phyloP scores from a whole-genome alignment of 2,888 invertebrate genomes.

The Acrobasis suavella region DNA sequence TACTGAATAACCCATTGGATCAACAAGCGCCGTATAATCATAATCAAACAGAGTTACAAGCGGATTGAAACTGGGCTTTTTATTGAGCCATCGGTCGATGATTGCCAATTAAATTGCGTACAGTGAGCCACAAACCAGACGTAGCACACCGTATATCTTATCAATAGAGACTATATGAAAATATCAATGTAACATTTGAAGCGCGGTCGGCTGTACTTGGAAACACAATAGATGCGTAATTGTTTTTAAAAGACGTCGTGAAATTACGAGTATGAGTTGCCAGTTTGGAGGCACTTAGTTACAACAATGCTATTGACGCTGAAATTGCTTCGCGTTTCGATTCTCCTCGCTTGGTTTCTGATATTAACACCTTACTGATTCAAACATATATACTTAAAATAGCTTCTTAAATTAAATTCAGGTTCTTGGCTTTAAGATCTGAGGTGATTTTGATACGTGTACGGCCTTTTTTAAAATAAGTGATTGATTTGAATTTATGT shows the following conservation, averaged over 20 bases:
- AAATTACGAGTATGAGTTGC: slow-evolving; percentile 35
- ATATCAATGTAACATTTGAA: neutral
- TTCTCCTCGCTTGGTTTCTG: neutral
- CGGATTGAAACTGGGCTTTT: slow-evolving; percentile 60
- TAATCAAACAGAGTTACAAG: slow-evolving; percentile 72
- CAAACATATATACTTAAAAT: no score
- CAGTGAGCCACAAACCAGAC: slow-evolving; percentile 24
- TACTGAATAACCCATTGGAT: slow-evolving; percentile 48
- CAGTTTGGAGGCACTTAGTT: slow-evolving; percentile 2
- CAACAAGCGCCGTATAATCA: slow-evolving; percentile 69
- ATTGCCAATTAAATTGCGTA: slow-evolving; percentile 63
- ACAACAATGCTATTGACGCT: neutral
- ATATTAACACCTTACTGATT: no score
- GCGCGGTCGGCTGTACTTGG: slow-evolving; percentile 39
- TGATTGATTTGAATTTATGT: no score
- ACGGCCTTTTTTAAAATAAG: no score
- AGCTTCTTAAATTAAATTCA: no score
- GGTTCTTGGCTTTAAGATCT: no score
- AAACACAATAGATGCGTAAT: slow-evolving; percentile 56
- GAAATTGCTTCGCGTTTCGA: slow-evolving; percentile 3
- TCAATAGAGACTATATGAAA: no score
- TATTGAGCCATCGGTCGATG: slow-evolving; percentile 46
- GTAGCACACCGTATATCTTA: no score
- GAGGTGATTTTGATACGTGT: no score
- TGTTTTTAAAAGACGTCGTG: slow-evolving; percentile 51